phyloP scores from a whole-genome alignment of 2,113 vertebrate species.

The Halcyon senegalensis region DNA sequence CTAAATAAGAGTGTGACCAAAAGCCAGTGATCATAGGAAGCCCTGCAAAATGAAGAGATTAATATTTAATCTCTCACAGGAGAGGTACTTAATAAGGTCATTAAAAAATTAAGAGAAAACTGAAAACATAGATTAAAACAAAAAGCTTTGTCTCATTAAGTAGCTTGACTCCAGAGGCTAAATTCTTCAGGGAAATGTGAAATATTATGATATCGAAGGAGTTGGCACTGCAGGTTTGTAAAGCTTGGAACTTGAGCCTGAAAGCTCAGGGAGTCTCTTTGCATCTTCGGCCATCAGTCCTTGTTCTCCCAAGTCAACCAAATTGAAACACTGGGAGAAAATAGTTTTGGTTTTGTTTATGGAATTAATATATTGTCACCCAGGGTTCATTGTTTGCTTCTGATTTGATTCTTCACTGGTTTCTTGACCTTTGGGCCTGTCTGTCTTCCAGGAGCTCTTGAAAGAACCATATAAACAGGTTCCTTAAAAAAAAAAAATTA shows the following conservation, averaged over 20 bases:
- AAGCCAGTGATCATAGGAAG: not conserved
- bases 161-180: not conserved
- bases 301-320: not conserved
- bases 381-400: not conserved
- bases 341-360: not conserved
- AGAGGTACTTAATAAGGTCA: not conserved
- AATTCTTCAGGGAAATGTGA: not conserved
- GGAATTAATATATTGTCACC: not conserved
- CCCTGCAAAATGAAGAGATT: not conserved
- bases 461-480: not conserved
- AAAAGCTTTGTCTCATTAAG: not conserved
- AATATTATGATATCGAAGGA: not conserved
- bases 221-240: not conserved
- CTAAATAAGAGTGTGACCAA: not conserved
- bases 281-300: not conserved
- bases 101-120: not conserved
- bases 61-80: not conserved
- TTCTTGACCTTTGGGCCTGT: not conserved
- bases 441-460: not conserved
- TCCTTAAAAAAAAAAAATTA: not conserved
- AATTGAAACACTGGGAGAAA: too few relatives aligned
- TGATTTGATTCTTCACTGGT: not conserved
- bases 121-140: not conserved
- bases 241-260: not conserved
- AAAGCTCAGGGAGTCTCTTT: not conserved